These are phyloP conservation scores for Creontiades dilutus DNA, from an alignment of 2,888 invertebrate genomes.

Conservation along the genomic window DNA sequence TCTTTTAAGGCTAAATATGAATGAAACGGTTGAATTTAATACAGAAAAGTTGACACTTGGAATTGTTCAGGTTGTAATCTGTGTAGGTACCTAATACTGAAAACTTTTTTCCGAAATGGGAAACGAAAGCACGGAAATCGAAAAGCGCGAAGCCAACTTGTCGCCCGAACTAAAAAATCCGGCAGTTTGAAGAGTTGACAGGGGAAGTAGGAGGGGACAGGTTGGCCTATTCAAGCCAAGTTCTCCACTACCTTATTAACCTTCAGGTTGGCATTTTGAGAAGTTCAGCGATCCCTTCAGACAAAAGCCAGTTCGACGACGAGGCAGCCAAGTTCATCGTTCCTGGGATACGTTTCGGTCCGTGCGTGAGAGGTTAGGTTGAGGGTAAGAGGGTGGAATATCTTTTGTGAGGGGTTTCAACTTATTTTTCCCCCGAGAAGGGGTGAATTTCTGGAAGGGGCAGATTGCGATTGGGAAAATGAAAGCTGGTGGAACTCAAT, in stretches of 20 bases:
- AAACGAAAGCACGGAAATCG: background rate
- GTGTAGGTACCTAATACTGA: too few relatives aligned
- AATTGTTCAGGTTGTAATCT: too few relatives aligned
- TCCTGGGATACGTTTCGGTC: too few relatives aligned
- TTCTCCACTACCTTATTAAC: slow-evolving; percentile 57
- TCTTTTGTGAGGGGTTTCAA: too few relatives aligned
- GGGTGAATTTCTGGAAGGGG: too few relatives aligned
- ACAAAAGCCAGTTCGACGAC: background rate
- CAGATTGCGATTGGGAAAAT: too few relatives aligned
- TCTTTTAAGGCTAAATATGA: too few relatives aligned
- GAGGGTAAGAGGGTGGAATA: background rate
- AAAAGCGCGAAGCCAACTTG: background rate
- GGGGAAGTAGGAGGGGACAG: background rate
- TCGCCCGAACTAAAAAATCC: slow-evolving; percentile 5
- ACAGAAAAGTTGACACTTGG: too few relatives aligned
- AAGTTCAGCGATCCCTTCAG: background rate
- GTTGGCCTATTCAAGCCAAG: background rate
- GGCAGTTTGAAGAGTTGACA: background rate
- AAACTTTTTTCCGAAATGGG: background rate
- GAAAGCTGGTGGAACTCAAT: too few relatives aligned
- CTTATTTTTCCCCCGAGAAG: too few relatives aligned
- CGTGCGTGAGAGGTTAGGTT: background rate
- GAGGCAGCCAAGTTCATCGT: background rate
- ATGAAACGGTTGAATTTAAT: too few relatives aligned
- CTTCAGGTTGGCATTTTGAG: slow-evolving; percentile 59